A percentile compares a stretch with the other conserved stretches of the same genome.
phyloP scores from a whole-genome alignment of 1,140 invertebrate species.

The Pseudomyrmex sp. region DNA sequence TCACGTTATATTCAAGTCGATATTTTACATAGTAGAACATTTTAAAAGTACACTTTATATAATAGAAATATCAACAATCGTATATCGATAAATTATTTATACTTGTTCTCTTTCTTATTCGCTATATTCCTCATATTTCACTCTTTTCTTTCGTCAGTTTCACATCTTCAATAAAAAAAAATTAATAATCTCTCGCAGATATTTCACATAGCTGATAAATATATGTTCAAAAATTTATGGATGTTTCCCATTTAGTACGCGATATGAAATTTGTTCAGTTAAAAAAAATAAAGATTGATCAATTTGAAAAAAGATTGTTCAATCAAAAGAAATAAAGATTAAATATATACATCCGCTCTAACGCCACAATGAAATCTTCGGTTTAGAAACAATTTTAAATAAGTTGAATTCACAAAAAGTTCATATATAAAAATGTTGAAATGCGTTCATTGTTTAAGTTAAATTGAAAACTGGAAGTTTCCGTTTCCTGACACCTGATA shows the following conservation, averaged over 20 bases:
- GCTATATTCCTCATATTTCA: not conserved
- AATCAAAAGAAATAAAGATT: not conserved
- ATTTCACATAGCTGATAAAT: not conserved
- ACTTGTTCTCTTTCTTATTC: too few relatives aligned
- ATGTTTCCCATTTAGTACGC: not conserved
- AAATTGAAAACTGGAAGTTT: not conserved
- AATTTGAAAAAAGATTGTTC: too few relatives aligned
- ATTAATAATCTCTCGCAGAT: not conserved
- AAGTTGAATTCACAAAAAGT: not conserved
- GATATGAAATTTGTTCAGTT: not conserved
- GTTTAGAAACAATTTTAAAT: not conserved
- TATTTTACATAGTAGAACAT: not conserved
- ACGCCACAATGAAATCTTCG: not conserved
- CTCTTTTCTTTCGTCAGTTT: conserved; percentile 23
- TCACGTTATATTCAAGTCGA: not conserved
- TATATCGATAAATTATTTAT: not conserved
- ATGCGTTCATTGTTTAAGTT: not conserved
- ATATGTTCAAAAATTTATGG: not conserved
- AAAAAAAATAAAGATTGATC: not conserved
- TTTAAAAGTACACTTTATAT: not conserved
- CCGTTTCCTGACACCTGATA: not conserved
- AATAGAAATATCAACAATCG: not conserved
- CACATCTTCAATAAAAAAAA: conserved; percentile 16
- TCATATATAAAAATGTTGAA: not conserved
- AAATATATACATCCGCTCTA: not conserved